phyloP scores from a whole-genome alignment of 2,113 vertebrate genomes.

The Pelodiscus sinensis region DNA sequence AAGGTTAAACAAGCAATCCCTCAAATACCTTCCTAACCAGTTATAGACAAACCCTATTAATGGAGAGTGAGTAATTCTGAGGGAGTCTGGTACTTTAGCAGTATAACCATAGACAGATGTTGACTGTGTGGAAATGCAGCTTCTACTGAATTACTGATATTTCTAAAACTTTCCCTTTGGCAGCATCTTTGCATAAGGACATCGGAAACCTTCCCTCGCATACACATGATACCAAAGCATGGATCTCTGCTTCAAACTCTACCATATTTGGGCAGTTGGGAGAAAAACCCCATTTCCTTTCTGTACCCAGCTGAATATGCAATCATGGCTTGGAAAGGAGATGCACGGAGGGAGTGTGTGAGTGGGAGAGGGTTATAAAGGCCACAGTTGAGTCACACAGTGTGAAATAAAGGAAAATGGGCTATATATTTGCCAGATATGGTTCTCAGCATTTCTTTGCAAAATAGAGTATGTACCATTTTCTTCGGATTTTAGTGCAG shows the following conservation, averaged over 20 bases:
- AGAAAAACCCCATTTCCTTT: neutral
- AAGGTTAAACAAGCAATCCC: neutral
- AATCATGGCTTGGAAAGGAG: neutral
- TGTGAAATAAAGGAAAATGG: neutral
- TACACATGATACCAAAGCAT: neutral
- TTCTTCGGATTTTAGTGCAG: neutral
- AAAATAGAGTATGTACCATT: neutral
- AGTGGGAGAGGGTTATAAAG: neutral
- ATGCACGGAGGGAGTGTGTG: neutral
- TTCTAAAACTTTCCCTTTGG: neutral
- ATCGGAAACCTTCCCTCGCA: neutral
- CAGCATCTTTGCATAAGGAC: neutral
- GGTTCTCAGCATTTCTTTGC: neutral
- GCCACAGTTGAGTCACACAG: neutral
- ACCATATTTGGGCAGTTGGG: neutral
- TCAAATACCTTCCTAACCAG: fast-evolving
- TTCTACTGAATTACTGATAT: neutral
- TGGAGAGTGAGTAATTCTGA: neutral
- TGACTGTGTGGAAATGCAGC: neutral
- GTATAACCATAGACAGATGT: neutral
- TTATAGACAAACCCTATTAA: neutral
- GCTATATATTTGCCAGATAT: neutral
- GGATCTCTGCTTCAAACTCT: neutral
- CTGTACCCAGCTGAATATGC: neutral
- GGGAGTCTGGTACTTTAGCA: neutral